Base-by-base conservation (phyloP, 2,113 vertebrate genomes). In the Poeciliopsis retropinna region DNA sequence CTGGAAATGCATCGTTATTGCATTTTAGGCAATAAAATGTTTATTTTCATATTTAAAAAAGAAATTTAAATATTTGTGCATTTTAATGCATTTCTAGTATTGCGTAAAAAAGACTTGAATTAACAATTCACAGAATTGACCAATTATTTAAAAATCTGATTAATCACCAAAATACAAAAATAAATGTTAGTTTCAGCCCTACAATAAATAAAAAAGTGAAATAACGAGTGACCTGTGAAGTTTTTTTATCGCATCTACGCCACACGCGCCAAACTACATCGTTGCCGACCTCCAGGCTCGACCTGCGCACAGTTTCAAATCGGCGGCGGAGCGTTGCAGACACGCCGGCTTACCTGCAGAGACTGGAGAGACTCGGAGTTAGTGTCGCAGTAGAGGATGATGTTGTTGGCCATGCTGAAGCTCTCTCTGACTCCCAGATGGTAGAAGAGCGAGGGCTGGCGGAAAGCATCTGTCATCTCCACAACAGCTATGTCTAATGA, bases 351-450 rank as follows among this genome's bases (percentile, higher is more conserved):
- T 95, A 99, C 98, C 97, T 99, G 97, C 82, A 99, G 93, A 0
- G 97, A 97, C 90, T 98, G 98, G 74, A 98, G 94, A 15, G 97
- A 96, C 77, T 98, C 96, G 0, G 94, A 93, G 28, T 99, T 96
- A 7, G 96, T 97, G 76, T 99, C 98, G 75, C 97, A 98, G 94
- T 98, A 98, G 75, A 99, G 96, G 89, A 99, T 97, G 88, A 99
- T 97, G 93, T 99, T 99, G 94, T 99, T 99, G 83, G 96, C 98
- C 97, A 99, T 98, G 91, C 98, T 98, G 96, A 99, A 98, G 90
- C 98, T 99, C 86, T 99, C 98, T 83, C 98, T 86, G 83, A 99
- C 98, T 34, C 97, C 98, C 32, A 99, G 95, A 83, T 99, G 97
- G 93, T 99, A 99, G 87, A 99, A 99, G 54, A 99, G 94, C 1